Evolutionary conservation across 2,888 invertebrate species (phyloP), one percentile per base, ranked within the genome.

Genomic region (Diaperis boleti): DNA sequence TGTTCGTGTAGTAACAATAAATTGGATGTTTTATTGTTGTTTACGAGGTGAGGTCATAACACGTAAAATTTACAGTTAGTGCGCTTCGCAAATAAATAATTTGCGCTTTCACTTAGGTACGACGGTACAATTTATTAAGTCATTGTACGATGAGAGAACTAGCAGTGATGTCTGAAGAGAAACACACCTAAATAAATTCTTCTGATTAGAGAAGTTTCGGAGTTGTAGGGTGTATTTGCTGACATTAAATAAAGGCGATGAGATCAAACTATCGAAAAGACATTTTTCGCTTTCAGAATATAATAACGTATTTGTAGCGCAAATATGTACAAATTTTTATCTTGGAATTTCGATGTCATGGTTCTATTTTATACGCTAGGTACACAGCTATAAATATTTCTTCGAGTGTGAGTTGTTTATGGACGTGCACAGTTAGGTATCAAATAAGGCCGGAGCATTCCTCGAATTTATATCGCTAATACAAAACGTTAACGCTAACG

Each of bases 321-420:
- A 54, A 54, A 54, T 54, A 44, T 44, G 33, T 55, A 26, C 26
- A 26, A 17, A 15, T 29, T 49, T 49, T 49, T 49, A 33, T 49
- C 49, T 31, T 4, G 49, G 33, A 49, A 49, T 49, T 33, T 49
- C 6, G 31, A 49, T 17, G 31, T 11, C 17, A 15, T 3, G 17
- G 8, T 13, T 13, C 6, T 13, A n/a, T 11, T 42, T 7, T 14
- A 10, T 20, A 50, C 18, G 56, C 35, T 56, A 17, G 8, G 37
- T 45, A 57, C 45, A 57, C 35, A 57, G 10, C 37, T 41, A 54
- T 54, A 54, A 54, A 55, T 47, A 57, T 17, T 47, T 42, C 42
- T 15, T 42, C 20, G 18, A 33, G 17, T 52, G 15, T 33, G 56
- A 54, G 41, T 54, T 18, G 37, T 52, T 54, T 54, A 54, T 54